Evolutionary conservation across 2,797 vertebrate genomes (phyloP), one percentile per base, ranked within the genome.

Genomic region (Helicolenus hilgendorfi): DNA sequence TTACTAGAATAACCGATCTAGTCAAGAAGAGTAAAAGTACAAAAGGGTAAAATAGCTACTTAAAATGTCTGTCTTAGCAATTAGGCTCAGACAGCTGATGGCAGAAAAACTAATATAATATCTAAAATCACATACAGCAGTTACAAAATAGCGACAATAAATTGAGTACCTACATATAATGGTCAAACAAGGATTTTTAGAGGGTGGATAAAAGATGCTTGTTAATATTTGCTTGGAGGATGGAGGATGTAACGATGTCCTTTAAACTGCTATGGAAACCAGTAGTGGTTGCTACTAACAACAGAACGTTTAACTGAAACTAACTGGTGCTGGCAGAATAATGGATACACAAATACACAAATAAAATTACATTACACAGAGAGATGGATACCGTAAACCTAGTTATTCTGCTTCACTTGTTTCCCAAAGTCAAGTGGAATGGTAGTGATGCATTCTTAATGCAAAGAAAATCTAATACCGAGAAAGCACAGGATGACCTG

Each of bases 401-500:
- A 29, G 64, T 79, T 89, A 78, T 84, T 79, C 55, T 58, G 55
- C 15, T 72, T 83, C 45, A 49, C 26, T 65, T 80, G n/a, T 60
- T 79, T 29, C 45, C 76, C 22, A 24, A 45, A 49, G 53, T 83
- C 67, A 69, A 75, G 36, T 26, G 14, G 22, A 77, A 84, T 63
- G 11, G 36, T 31, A 41, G 27, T 59, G 35, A 77, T 13, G 29
- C 38, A 79, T 83, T 82, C 58, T 38, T 60, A 83, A 91, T 85
- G 73, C 74, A 92, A 85, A 89, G 74, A 13, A 83, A 95, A 96
- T 94, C 80, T 72, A 93, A 96, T 94, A 77, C n/a, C 45, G 53
- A 73, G 11, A 81, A 81, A 83, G 78, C 35, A 63, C 15, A 81
- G 49, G 33, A 64, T 41, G 20, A 27, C 26, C 29, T 55, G n/a